Evolutionary conservation across 2,888 invertebrate species (phyloP), one percentile per base, ranked within the genome.

Genomic region (Frankliniella intonsa): DNA sequence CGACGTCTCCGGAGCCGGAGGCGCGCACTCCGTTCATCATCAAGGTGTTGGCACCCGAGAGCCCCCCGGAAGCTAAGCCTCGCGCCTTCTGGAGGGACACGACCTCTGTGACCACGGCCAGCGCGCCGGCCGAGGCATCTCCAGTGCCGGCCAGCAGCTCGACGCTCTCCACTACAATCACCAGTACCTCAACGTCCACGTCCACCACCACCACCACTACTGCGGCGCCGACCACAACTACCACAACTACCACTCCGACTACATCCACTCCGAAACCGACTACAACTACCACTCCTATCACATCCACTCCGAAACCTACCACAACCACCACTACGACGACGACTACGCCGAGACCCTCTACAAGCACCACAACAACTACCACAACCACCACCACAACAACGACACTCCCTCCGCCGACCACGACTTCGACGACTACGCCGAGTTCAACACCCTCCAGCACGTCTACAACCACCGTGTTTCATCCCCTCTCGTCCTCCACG

Each of bases 351-450:
- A 50, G 22, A 25, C 10, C 51, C 76, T 50, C 82, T 80, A 82
- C 81, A 10, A 82, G 81, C 55, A 17, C 50, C 76, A 8, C 81
- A 22, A 38, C 12, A 25, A 49, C 55, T 82, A 62, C 82, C 9
- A 50, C 82, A 55, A 50, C 82, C 2, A 80, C 83, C 49, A 25
- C 81, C 17, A 50, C 79, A 62, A 82, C 80, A 14, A 51, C 22
- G 49, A 82, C 82, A 25, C 22, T 22, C 69, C 14, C 76, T 17
- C 50, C 50, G 25, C 50, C 50, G 80, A 17, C 50, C 22, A 55
- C 50, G 9, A 17, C 27, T 19, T 80, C 55, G 65, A 69, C 80
- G 27, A 50, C n/a, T 50, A 69, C n/a, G 14, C 65, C 38, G 62
- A 8, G 8, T 17, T 62, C 62, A 19, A 62, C 62, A n/a, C 17